Base-by-base conservation (phyloP, 2,888 invertebrate genomes). In the Aradus depressus region DNA sequence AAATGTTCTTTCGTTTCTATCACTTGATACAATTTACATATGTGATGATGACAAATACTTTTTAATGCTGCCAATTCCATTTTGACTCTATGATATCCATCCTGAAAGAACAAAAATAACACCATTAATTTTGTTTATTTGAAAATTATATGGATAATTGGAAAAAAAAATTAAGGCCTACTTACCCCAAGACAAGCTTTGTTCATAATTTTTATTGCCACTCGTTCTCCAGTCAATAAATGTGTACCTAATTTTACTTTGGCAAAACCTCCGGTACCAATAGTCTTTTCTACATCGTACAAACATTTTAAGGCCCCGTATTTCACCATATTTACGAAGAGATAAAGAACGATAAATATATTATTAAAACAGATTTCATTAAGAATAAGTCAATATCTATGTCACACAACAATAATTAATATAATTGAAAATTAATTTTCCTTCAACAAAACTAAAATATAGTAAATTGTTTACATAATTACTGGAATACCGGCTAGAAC, bases 151-250 rank as follows among this genome's bases (percentile, higher is more conserved):
- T 10, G 28, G 8, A 28, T 28, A 28, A 28, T n/a, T n/a, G n/a
- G n/a, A n/a, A n/a, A n/a, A n/a, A 2, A 43, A 21, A 35, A 28
- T 49, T 42, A 18, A 19, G 32, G 10, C 34, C 10, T 35, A 66
- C 73, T 70, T 68, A 80, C 80, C 49, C 84, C 84, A 44, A 87
- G 67, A 41, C 73, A 68, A 43, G 70, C 69, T 67, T 87, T 87
- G 62, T 85, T 80, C 78, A 88, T 84, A 47, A 86, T 83, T 69
- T 87, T 87, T 54, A 87, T 77, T 38, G 87, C 87, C 45, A 85
- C 85, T 67, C 81, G 82, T 64, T 85, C 83, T 28, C 82, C 83
- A 43, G 85, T 85, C n/a, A 80, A 72, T 47, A 79, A 63, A 68
- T 88, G 87, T 10, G 79, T 83, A 6, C 80, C 85, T 45, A 84